Conservation (phyloP, 2,888 invertebrate species). For the Molorchus minor region DNA sequence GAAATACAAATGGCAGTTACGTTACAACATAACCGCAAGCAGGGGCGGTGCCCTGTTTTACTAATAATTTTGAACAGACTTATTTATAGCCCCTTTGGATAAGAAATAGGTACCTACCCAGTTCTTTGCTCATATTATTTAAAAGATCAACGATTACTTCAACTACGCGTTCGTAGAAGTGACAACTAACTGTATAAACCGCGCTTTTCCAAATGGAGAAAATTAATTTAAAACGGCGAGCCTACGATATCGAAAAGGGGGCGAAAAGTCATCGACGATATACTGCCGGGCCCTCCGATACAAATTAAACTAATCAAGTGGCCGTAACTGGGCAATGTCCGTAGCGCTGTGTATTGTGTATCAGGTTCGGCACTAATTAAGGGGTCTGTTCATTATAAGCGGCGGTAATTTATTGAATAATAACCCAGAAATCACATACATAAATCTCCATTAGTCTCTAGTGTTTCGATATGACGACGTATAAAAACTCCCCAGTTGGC, state of each 20-base stretch:
- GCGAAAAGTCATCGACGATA: conserved; percentile 25
- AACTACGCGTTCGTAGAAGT: too few relatives aligned
- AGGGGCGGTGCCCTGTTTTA: too few relatives aligned
- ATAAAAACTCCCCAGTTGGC: conserved; percentile 55
- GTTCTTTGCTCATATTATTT: too few relatives aligned
- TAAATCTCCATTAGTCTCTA: conserved; percentile 62
- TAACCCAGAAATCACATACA: conserved; percentile 62
- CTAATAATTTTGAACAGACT: too few relatives aligned
- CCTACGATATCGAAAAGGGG: conserved; percentile 29
- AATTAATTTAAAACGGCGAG: background rate
- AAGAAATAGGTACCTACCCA: too few relatives aligned
- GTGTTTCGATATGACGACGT: conserved; percentile 56
- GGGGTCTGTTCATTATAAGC: conserved; percentile 59
- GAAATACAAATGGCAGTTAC: too few relatives aligned
- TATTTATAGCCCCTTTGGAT: too few relatives aligned
- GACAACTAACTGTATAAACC: too few relatives aligned
- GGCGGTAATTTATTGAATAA: conserved; percentile 62
- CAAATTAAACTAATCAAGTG: conserved; percentile 62
- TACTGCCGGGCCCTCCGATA: conserved; percentile 53
- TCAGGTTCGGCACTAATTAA: conserved; percentile 61
- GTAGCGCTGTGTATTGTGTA: too few relatives aligned
- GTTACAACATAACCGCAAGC: too few relatives aligned
- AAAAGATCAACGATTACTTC: too few relatives aligned
- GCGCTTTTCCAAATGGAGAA: too few relatives aligned
- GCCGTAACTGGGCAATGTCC: conserved; percentile 59